Conservation (phyloP, 2,888 invertebrate species). For the Pteria penguin region DNA sequence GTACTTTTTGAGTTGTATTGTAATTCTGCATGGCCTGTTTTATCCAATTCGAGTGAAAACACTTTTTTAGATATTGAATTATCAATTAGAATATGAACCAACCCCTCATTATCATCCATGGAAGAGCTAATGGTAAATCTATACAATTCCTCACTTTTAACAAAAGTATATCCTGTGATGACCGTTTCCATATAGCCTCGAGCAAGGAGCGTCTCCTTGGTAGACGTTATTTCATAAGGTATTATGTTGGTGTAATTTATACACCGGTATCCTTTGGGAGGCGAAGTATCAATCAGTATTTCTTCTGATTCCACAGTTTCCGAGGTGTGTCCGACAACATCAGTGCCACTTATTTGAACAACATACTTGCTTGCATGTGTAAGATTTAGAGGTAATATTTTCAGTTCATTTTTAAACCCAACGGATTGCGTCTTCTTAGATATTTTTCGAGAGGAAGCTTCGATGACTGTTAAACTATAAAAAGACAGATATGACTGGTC, state of each 20-base stretch:
- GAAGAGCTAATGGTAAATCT: no score
- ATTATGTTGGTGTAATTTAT: constrained; percentile 81
- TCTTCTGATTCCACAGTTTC: constrained; percentile 19
- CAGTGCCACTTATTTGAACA: constrained; percentile 47
- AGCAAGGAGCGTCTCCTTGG: no score
- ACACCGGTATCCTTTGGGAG: constrained; percentile 32
- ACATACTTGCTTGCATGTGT: constrained; percentile 37
- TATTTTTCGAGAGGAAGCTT: constrained; percentile 10
- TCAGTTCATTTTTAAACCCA: constrained; percentile 4
- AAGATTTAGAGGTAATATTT: constrained; percentile 31
- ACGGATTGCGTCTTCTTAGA: background rate
- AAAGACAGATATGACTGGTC: constrained; percentile 41
- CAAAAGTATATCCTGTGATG: no score
- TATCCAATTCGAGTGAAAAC: no score
- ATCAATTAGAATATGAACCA: no score
- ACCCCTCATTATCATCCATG: no score
- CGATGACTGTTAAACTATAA: constrained; percentile 41
- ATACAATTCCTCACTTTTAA: no score
- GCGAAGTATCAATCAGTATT: constrained; percentile 44
- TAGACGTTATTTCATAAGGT: no score
- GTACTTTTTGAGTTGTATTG: no score
- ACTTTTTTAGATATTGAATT: no score
- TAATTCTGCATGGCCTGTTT: no score
- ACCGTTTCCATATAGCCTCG: no score
- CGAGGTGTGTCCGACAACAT: constrained; percentile 50